Evolutionary conservation across 2,888 invertebrate species (phyloP).

Genomic region (Nomada hirtipes): DNA sequence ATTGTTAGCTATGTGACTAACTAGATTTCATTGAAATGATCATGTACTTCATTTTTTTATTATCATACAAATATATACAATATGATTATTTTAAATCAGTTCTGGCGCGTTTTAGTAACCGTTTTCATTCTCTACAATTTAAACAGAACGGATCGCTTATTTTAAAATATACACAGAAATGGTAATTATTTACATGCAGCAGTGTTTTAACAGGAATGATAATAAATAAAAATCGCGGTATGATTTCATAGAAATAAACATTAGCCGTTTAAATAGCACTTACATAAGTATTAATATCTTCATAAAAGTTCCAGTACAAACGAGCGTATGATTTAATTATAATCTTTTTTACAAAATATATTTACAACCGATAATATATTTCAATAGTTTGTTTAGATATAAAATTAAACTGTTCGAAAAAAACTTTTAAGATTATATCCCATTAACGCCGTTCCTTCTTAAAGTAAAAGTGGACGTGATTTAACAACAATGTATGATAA

Average conservation of each 20-base stretch:
- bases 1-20: slow-evolving; percentile 50
- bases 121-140: slow-evolving; percentile 41
- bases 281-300: slow-evolving; percentile 41
- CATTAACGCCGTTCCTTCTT: slow-evolving; percentile 18
- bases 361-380: slow-evolving; percentile 51
- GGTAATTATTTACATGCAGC: slow-evolving; percentile 63
- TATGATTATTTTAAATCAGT: slow-evolving; percentile 76
- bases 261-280: slow-evolving; percentile 39
- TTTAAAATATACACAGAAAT: slow-evolving; percentile 43
- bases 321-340: slow-evolving; percentile 40
- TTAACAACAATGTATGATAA: slow-evolving; percentile 38
- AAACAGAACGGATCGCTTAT: slow-evolving; percentile 55
- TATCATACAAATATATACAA: slow-evolving; percentile 82
- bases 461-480: slow-evolving; percentile 42
- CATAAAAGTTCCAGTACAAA: slow-evolving; percentile 60
- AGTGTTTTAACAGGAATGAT: slow-evolving; percentile 60
- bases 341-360: slow-evolving; percentile 60
- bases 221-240: slow-evolving; percentile 67
- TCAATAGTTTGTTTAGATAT: slow-evolving; percentile 30
- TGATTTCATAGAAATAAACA: slow-evolving; percentile 54
- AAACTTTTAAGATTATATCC: slow-evolving; percentile 20
- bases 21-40: slow-evolving; percentile 67
- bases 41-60: slow-evolving; percentile 71
- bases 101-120: slow-evolving; percentile 69
- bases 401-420: slow-evolving; percentile 34